These are phyloP conservation scores for Eupithecia centaureata DNA, from an alignment of 2,888 invertebrate species.

Conservation along the genomic window DNA sequence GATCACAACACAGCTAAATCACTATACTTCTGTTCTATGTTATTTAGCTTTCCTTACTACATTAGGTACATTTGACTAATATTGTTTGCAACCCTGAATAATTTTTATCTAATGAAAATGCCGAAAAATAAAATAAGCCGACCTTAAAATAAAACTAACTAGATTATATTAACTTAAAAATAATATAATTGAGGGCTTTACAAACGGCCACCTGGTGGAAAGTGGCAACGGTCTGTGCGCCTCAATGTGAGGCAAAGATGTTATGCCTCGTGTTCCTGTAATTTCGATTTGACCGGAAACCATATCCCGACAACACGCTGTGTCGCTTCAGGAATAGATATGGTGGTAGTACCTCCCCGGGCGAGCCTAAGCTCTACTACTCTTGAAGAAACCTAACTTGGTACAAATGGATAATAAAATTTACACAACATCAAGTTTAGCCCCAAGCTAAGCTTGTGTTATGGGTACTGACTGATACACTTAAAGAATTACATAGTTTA, in stretches of 20 bases:
- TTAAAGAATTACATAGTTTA: no score
- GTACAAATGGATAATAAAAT: no score
- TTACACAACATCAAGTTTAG: no score
- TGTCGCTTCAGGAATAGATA: neutral
- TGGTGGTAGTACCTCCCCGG: neutral
- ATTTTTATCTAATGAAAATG: neutral
- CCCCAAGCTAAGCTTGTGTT: no score
- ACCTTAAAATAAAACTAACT: no score
- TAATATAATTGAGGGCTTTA: no score
- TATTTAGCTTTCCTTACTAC: neutral
- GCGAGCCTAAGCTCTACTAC: neutral
- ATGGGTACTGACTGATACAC: no score
- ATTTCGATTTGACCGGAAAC: neutral
- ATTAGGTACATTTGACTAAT: constrained; percentile 1
- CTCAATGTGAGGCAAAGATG: neutral
- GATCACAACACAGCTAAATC: neutral
- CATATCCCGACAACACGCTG: neutral
- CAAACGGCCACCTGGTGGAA: neutral
- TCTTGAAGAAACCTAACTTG: neutral
- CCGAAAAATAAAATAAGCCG: neutral
- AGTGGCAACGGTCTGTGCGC: neutral
- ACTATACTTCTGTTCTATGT: neutral
- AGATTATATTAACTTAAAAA: no score
- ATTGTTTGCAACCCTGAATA: neutral
- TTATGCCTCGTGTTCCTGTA: neutral